Evolutionary conservation across 2,888 invertebrate species (phyloP).

Genomic region (Petrophora chlorosata): DNA sequence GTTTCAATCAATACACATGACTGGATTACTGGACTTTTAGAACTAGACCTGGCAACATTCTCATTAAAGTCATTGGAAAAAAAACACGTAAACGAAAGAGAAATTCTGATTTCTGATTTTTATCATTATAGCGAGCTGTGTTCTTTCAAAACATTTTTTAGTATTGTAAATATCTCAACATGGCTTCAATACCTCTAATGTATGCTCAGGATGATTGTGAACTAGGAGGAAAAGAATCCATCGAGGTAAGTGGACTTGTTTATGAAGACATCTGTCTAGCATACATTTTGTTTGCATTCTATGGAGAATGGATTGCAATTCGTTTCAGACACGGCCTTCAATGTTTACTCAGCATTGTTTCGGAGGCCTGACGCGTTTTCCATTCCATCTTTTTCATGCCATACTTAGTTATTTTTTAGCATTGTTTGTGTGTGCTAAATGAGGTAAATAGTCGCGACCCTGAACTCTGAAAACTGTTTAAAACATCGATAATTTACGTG

Average conservation of each 20-base stretch:
- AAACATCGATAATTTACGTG: slow-evolving; percentile 4
- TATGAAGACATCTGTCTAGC: not conserved
- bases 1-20: too few relatives aligned
- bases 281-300: too few relatives aligned
- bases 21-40: too few relatives aligned
- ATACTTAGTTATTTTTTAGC: not conserved
- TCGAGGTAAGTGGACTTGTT: slow-evolving; percentile 59
- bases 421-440: not conserved
- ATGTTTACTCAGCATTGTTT: slow-evolving; percentile 16
- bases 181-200: slow-evolving; percentile 85
- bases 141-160: not conserved
- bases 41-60: too few relatives aligned
- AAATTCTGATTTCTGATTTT: slow-evolving; percentile 12
- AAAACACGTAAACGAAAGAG: slow-evolving; percentile 25
- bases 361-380: not conserved
- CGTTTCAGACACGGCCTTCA: slow-evolving; percentile 20
- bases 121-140: too few relatives aligned
- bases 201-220: slow-evolving; percentile 87
- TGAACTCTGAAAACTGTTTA: slow-evolving; percentile 1
- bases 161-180: too few relatives aligned
- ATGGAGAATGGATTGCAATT: slow-evolving; percentile 13
- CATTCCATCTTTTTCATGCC: not conserved
- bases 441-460: slow-evolving; percentile 10
- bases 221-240: slow-evolving; percentile 85
- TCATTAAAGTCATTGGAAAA: not conserved